Base-by-base conservation (phyloP, 2,797 vertebrate genomes). In the Chlorospingus flavigularis region DNA sequence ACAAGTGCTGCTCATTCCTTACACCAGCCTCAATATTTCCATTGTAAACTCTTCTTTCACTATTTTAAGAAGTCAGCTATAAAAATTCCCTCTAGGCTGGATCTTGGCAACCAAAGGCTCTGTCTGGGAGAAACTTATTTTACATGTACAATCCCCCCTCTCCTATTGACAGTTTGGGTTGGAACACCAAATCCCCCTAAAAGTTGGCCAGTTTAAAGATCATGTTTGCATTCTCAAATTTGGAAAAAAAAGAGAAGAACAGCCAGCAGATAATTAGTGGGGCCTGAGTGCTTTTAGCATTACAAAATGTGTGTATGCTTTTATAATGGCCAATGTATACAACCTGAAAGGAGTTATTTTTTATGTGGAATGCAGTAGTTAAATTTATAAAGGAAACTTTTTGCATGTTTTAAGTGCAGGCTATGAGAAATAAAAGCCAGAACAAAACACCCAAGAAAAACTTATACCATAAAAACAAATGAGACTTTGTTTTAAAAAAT, bases 61-160 rank as follows among this genome's bases (percentile, higher is more conserved):
- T 91, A 86, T 92, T 94, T 95, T 92, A 94, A 93, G 89, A 87
- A 95, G 85, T 96, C 70, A 91, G 92, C 87, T 91, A 86, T 90
- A 95, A 96, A 95, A 95, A 92, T 84, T 92, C 61, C 61, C 86
- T 95, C 73, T 83, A 72, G 91, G 81, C 92, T 95, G 89, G 72
- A 91, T 88, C 75, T 95, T 96, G 95, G 92, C 94, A 97, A 83
- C 40, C 15, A 68, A 85, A 87, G 62, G 2, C 57, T 70, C 47
- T 0, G 58, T 89, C 91, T 96, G 81, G 51, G 91, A 93, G 89
- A 89, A 92, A 92, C 91, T 86, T 77, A 57, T 80, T 94, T 82
- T 77, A 92, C 88, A 86, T 91, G 84, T 65, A 94, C 54, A 91
- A 23, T n/a, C 42, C 55, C 68, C 54, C 73, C 73, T 86, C 47